phyloP scores from a whole-genome alignment of 2,113 vertebrate genomes.

The Brachirus orientalis region DNA sequence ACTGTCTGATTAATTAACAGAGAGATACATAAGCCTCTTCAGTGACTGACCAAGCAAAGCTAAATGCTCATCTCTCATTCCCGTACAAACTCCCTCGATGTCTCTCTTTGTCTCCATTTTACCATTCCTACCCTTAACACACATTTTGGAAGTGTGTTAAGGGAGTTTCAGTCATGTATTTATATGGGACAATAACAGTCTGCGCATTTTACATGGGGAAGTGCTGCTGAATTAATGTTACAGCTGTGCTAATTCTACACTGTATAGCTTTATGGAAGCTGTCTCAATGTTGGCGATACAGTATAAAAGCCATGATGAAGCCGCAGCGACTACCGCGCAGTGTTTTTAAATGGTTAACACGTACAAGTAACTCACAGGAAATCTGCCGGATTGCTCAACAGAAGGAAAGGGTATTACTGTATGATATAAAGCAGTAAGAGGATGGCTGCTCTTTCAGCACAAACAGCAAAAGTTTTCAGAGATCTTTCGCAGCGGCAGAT shows the following conservation, averaged over 20 bases:
- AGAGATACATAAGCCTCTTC: conserved; percentile 61
- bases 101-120: conserved; percentile 19
- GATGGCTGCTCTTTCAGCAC: no score
- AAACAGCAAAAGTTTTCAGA: conserved; percentile 22
- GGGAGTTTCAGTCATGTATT: background rate
- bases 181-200: background rate
- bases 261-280: no score
- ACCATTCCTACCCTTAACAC: background rate
- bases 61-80: conserved; percentile 71
- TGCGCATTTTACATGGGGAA: no score
- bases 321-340: background rate
- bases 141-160: background rate
- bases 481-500: conserved; percentile 41
- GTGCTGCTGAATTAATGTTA: background rate
- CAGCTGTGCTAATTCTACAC: background rate
- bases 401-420: conserved; percentile 6
- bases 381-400: background rate
- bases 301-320: background rate
- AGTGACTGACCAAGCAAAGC: conserved; percentile 71
- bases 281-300: no score
- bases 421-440: conserved; percentile 5
- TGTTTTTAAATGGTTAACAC: background rate
- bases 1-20: conserved; percentile 79
- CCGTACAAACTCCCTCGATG: background rate
- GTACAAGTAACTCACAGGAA: background rate